Evolutionary conservation across 1,140 invertebrate species (phyloP).

Genomic region (Brachionus manjavacas): DNA sequence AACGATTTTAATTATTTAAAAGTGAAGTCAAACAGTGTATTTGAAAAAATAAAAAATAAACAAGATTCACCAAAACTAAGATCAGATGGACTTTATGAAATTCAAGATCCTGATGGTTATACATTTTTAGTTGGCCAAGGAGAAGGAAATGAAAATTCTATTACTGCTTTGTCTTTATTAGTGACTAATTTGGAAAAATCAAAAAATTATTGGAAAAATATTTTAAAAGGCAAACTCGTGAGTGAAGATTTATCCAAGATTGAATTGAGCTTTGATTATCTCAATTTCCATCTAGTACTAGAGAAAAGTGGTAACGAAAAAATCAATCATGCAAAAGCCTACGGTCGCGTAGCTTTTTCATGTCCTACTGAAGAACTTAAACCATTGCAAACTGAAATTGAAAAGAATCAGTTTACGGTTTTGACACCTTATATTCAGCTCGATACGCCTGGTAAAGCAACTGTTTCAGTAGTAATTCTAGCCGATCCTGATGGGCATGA

Average conservation of each 20-base stretch:
- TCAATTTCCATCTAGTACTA: not conserved
- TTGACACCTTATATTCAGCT: slow-evolving; percentile 79
- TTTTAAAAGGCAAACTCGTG: slow-evolving; percentile 7
- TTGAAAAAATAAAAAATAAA: slow-evolving; percentile 65
- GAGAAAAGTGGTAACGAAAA: not conserved
- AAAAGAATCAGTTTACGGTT: slow-evolving; percentile 69
- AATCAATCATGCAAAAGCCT: slow-evolving; percentile 80
- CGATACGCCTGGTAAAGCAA: slow-evolving; percentile 91
- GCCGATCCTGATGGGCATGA: slow-evolving; percentile 95
- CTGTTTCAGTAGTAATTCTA: slow-evolving; percentile 87
- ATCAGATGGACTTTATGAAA: slow-evolving; percentile 61
- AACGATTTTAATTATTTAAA: slow-evolving; percentile 82
- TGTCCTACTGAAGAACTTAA: slow-evolving; percentile 71
- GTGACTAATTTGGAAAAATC: slow-evolving; percentile 72
- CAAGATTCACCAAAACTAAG: slow-evolving; percentile 66
- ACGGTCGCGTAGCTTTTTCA: slow-evolving; percentile 89
- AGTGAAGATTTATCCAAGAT: not conserved
- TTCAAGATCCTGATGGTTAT: slow-evolving; percentile 83
- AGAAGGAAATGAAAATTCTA: slow-evolving; percentile 67
- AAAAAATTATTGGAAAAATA: slow-evolving; percentile 55
- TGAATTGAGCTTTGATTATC: not conserved
- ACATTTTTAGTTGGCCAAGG: slow-evolving; percentile 74
- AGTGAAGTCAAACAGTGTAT: slow-evolving; percentile 70
- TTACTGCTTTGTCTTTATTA: slow-evolving; percentile 73
- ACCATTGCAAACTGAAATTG: slow-evolving; percentile 69